phyloP scores from a whole-genome alignment of 2,888 invertebrate genomes.

The Epinotia bilunana region DNA sequence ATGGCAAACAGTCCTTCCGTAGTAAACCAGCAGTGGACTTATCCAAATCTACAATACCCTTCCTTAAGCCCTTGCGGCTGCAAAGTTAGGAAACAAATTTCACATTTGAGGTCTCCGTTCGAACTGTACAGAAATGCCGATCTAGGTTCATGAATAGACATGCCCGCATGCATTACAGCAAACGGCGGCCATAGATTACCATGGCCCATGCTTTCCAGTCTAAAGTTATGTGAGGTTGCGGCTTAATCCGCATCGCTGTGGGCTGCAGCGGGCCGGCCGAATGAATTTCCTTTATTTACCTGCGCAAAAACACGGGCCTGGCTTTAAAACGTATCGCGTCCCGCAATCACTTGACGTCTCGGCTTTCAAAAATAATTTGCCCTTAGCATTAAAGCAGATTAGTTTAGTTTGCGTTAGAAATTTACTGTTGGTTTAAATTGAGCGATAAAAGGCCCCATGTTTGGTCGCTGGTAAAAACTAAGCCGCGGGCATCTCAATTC shows the following conservation, averaged over 20 bases:
- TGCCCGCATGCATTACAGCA: conserved; percentile 20
- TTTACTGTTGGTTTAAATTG: conserved; percentile 5
- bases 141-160: conserved; percentile 22
- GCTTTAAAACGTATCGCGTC: conserved; percentile 1
- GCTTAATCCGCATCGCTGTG: conserved; percentile 5
- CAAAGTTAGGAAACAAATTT: conserved; percentile 1
- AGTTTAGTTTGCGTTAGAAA: neutral
- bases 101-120: conserved; percentile 6
- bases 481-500: conserved; percentile 24
- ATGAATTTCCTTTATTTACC: conserved; percentile 38
- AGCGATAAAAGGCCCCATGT: conserved; percentile 26
- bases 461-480: conserved; percentile 29
- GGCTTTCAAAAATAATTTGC: conserved; percentile 17
- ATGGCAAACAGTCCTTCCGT: conserved; percentile 19
- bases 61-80: neutral
- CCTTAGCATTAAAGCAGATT: neutral
- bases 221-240: conserved; percentile 22
- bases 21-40: conserved; percentile 16
- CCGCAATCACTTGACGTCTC: conserved; percentile 16
- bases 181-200: conserved; percentile 24
- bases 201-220: conserved; percentile 22
- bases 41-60: conserved; percentile 22
- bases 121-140: conserved; percentile 9
- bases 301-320: conserved; percentile 25
- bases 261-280: conserved; percentile 12